Base-by-base conservation (phyloP, 2,888 invertebrate species). In the Digitonthophagus gazella region DNA sequence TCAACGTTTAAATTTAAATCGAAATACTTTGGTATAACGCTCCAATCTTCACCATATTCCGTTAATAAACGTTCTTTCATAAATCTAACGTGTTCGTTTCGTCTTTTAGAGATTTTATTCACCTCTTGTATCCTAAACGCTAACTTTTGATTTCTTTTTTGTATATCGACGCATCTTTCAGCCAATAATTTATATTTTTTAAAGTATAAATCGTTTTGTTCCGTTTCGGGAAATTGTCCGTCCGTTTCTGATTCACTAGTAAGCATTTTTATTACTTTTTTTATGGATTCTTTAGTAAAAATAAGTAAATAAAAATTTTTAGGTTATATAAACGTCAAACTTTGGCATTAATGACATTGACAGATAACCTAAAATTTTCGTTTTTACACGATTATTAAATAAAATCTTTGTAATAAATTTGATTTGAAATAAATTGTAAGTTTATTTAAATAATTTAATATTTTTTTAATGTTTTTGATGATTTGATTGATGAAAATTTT, bases 61-160 rank as follows among this genome's bases (percentile, higher is more conserved):
- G 91, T 90, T 73, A 91, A 81, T 73, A 92, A 82, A 69, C 90
- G 85, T 74, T 89, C 87, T 75, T 90, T 88, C 74, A 92, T 82
- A 78, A 90, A 86, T 79, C 88, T 89, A 64, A 91, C 87, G 78
- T 91, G 91, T 80, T 90, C 90, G 73, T 88, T 85, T 71, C 88
- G 87, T 11, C 88, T 86, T 77, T 89, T 89, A 0, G 89, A 86
- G 69, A 91, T 86, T 83, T 88, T 90, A 77, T 90, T 89, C 15
- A 90, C 89, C 80, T 89, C 88, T 78, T 91, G 90, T 80, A 91
- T 90, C 78, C 92, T 85, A 75, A 87, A 87, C 69, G 91, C 89
- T 74, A 92, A 84, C 81, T 91, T 86, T 80, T 92, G 91, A 81
- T 92, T 92, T 79, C 91, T 90, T 86, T 91, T 90, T 79, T 92